phyloP scores from a whole-genome alignment of 1,140 invertebrate species.

The Saccostrea cuccullata region DNA sequence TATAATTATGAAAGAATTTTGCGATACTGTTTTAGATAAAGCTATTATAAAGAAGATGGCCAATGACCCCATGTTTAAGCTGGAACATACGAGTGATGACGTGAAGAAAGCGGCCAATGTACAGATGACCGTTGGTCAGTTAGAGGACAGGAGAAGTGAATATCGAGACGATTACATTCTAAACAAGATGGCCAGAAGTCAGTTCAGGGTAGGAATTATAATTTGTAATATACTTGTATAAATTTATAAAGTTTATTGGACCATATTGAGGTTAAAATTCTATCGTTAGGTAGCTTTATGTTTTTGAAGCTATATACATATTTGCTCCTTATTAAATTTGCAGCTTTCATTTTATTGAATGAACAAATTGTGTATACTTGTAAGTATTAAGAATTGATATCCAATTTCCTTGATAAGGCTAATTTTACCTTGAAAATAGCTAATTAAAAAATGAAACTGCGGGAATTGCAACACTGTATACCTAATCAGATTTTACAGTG shows the following conservation, averaged over 20 bases:
- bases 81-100: constrained; percentile 94
- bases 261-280: too few relatives aligned
- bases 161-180: constrained; percentile 95
- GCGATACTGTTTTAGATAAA: constrained; percentile 80
- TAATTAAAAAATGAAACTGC: too few relatives aligned
- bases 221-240: too few relatives aligned
- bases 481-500: too few relatives aligned
- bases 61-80: constrained; percentile 96
- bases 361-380: too few relatives aligned
- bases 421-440: too few relatives aligned
- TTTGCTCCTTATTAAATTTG: background rate
- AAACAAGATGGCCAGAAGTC: constrained; percentile 88
- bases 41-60: constrained; percentile 91
- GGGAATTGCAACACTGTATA: too few relatives aligned
- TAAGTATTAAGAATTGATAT: too few relatives aligned
- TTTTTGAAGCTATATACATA: background rate
- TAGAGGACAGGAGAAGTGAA: constrained; percentile 88
- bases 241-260: too few relatives aligned
- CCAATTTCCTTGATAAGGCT: too few relatives aligned
- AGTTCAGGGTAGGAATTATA: constrained; percentile 86
- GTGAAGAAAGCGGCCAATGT: constrained; percentile 85
- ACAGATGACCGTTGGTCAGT: constrained; percentile 85
- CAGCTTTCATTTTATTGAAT: background rate
- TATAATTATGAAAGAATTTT: too few relatives aligned
- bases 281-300: too few relatives aligned